phyloP scores from a whole-genome alignment of 30 jellyfish, hydroid and myxozoan genomes.

The Nemopilema nomurai region DNA sequence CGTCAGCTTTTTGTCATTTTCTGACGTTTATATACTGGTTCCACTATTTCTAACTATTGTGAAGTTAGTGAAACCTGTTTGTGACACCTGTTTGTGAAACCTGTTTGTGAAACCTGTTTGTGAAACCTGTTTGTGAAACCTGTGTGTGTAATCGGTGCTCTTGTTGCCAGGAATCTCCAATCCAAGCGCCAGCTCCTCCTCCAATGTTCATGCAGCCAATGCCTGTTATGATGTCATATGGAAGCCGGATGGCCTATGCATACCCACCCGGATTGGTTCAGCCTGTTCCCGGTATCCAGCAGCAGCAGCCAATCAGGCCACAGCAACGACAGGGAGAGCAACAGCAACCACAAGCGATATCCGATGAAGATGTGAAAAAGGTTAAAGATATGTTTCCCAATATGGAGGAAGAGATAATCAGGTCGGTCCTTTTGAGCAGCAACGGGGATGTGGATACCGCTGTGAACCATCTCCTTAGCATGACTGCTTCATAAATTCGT shows the following conservation, averaged over 20 bases:
- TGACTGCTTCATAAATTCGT: conserved; percentile 58
- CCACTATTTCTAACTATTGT: too few relatives aligned
- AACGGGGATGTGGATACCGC: conserved; percentile 90
- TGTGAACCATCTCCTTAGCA: conserved; percentile 75
- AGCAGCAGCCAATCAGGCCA: conserved; percentile 1
- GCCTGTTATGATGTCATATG: conserved; percentile 65
- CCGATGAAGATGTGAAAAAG: conserved; percentile 71
- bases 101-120: too few relatives aligned
- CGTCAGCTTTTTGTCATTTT: too few relatives aligned
- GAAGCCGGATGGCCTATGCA: conserved; percentile 52
- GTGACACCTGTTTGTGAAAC: too few relatives aligned
- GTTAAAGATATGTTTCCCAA: conserved; percentile 92
- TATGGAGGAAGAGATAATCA: conserved; percentile 90
- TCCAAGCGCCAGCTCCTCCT: conserved; percentile 61
- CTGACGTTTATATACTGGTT: too few relatives aligned
- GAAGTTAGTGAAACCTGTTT: too few relatives aligned
- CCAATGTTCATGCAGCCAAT: conserved; percentile 53
- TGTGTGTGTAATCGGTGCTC: background rate
- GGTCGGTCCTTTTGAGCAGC: conserved; percentile 64
- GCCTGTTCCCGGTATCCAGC: conserved; percentile 20
- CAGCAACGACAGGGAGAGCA: conserved; percentile 57
- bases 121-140: too few relatives aligned
- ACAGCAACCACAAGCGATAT: conserved; percentile 23
- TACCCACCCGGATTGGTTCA: conserved; percentile 37
- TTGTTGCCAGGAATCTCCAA: conserved; percentile 29